Base-by-base conservation (phyloP, 30 jellyfish, hydroid and myxozoan species). In the Aurelia aurita region DNA sequence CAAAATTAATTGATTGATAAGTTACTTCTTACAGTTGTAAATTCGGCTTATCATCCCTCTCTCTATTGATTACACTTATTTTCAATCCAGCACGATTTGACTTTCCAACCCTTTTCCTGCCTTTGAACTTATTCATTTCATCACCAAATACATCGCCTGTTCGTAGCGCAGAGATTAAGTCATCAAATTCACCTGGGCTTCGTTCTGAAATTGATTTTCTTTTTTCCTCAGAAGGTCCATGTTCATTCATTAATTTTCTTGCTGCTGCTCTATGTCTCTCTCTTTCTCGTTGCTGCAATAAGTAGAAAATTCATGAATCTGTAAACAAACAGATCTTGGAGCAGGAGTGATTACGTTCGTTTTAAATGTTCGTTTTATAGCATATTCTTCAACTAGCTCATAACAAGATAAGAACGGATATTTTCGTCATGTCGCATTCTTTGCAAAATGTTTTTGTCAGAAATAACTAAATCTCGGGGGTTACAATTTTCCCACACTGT, bases 181-280 rank as follows among this genome's bases (percentile, higher is more conserved):
- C 98, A 65, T 92, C 98, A 69, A 92, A 92, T 74, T 92, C 98
- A 28, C 98, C 98, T 32, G 98, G 98, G 45, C 98, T 92, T 59
- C 98, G 54, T 64, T 92, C 98, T 43, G 98, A 92, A 31, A 92
- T 86, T 58, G 98, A 92, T 62, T 87, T 85, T 47, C 96, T 90
- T 55, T 78, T 83, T 62, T 92, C 98, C 25, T 92, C 98, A 22
- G 93, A 6, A 16, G 79, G 22, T 21, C 91, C 85, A 53, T 90
- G 71, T 27, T 79, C 95, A 28, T 78, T 86, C 97, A 92, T 92
- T 34, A 92, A 74, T 55, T 86, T 81, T 62, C 89, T 80, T 29
- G 98, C 95, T 27, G 98, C 96, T 0, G 96, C 90, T 39, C 97
- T 80, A 15, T 89, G 96, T 34, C 97, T 73, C 19, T 92, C 98